Evolutionary conservation across 2,888 invertebrate species (phyloP).

Genomic region (Drosophila mercatorum): DNA sequence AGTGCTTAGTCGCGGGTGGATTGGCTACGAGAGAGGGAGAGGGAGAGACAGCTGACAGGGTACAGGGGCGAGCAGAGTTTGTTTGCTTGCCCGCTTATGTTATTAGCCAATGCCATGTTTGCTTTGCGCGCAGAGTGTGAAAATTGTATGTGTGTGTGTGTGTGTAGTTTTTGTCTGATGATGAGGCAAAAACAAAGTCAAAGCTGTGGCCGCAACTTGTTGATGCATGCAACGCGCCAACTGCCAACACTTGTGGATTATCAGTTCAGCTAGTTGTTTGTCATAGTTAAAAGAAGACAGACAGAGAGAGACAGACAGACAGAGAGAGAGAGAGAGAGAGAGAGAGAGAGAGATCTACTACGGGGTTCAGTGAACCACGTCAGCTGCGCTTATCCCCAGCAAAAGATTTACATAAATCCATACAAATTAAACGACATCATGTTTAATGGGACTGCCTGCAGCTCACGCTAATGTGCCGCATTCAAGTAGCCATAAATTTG

Average conservation of each 20-base stretch:
- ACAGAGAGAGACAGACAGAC: neutral
- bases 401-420: conserved; percentile 63
- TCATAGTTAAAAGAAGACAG: conserved; percentile 31
- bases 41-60: neutral
- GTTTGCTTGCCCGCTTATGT: conserved; percentile 74
- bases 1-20: conserved; percentile 31
- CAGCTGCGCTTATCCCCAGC: conserved; percentile 4
- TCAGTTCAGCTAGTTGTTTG: conserved; percentile 32
- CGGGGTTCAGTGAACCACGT: conserved; percentile 40
- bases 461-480: conserved; percentile 48
- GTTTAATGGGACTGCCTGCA: conserved; percentile 34
- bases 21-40: neutral
- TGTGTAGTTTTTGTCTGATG: conserved; percentile 11
- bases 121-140: conserved; percentile 60
- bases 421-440: conserved; percentile 58
- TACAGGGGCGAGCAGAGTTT: conserved; percentile 35
- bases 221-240: conserved; percentile 58
- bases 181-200: conserved; percentile 27
- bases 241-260: conserved; percentile 52
- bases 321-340: neutral
- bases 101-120: conserved; percentile 76
- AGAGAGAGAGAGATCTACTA: neutral
- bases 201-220: conserved; percentile 56
- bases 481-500: conserved; percentile 64
- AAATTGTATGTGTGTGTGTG: conserved; percentile 45